These are phyloP conservation scores for Tinamus major DNA, from an alignment of 2,797 vertebrate genomes.

Conservation along the genomic window DNA sequence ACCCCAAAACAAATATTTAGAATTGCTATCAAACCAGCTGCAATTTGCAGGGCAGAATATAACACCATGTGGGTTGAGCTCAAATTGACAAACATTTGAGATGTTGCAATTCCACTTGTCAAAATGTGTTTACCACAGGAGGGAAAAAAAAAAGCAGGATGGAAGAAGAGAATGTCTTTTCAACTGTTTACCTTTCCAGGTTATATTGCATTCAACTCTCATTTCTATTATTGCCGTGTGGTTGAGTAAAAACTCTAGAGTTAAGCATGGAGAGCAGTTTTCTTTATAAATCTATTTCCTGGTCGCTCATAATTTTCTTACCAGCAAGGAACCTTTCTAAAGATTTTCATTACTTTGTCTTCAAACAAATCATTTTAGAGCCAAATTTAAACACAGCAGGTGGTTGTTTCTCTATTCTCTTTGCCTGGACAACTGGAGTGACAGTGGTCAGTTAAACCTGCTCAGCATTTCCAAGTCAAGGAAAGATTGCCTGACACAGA, in stretches of 20 bases:
- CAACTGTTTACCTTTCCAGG: conserved; percentile 67
- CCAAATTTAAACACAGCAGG: conserved; percentile 47
- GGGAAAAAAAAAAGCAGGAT: background rate
- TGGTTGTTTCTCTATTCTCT: background rate
- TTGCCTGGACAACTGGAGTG: background rate
- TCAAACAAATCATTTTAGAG: conserved; percentile 50
- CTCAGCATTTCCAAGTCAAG: rapidly evolving
- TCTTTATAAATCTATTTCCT: conserved; percentile 43
- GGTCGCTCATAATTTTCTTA: conserved; percentile 38
- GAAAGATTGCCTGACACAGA: background rate
- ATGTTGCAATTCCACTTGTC: conserved; percentile 65
- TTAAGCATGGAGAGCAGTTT: conserved; percentile 45
- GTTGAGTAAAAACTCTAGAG: conserved; percentile 14
- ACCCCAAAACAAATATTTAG: background rate
- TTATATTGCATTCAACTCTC: background rate
- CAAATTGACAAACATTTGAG: conserved; percentile 31
- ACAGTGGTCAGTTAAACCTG: background rate
- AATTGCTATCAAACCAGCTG: conserved; percentile 42
- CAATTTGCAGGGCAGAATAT: conserved; percentile 67
- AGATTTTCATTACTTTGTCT: conserved; percentile 47
- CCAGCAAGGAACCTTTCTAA: conserved; percentile 46
- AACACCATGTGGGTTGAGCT: conserved; percentile 36
- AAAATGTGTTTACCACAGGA: conserved; percentile 63
- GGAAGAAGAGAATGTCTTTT: conserved; percentile 6
- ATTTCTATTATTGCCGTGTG: conserved; percentile 61